Percentiles rank a stretch among this genome's conserved stretches.
Conservation (phyloP, 2,888 invertebrate genomes). For the Euphydryas editha region DNA sequence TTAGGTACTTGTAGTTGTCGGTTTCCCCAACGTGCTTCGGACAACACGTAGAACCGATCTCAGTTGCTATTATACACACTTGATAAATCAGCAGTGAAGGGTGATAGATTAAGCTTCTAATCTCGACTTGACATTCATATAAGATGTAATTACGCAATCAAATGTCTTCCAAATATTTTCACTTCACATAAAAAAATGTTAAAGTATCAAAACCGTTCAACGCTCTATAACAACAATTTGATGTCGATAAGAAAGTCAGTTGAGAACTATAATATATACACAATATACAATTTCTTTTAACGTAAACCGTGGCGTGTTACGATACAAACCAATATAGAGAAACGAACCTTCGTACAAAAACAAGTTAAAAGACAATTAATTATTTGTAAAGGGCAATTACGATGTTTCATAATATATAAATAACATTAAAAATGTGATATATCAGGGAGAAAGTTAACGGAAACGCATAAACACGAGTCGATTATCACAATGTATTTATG, state of each 20-base stretch:
- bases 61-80: no score
- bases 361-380: constrained; percentile 34
- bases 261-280: constrained; percentile 73
- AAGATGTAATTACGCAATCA: no score
- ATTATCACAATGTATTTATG: background rate
- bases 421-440: constrained; percentile 17
- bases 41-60: no score
- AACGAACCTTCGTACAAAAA: constrained; percentile 30
- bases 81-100: no score
- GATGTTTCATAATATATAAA: constrained; percentile 22
- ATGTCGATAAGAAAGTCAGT: constrained; percentile 81
- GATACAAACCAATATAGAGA: constrained; percentile 13
- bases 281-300: constrained; percentile 80
- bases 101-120: no score
- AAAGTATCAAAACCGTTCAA: constrained; percentile 58
- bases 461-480: background rate
- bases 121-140: no score
- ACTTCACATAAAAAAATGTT: constrained; percentile 5
- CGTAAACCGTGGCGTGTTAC: constrained; percentile 45
- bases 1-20: no score
- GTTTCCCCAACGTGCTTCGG: no score
- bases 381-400: constrained; percentile 37
- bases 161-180: no score
- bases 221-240: constrained; percentile 57
- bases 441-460: constrained; percentile 23